Evolutionary conservation across 2,888 invertebrate genomes (phyloP).

Genomic region (Ecdyonurus torrentis): DNA sequence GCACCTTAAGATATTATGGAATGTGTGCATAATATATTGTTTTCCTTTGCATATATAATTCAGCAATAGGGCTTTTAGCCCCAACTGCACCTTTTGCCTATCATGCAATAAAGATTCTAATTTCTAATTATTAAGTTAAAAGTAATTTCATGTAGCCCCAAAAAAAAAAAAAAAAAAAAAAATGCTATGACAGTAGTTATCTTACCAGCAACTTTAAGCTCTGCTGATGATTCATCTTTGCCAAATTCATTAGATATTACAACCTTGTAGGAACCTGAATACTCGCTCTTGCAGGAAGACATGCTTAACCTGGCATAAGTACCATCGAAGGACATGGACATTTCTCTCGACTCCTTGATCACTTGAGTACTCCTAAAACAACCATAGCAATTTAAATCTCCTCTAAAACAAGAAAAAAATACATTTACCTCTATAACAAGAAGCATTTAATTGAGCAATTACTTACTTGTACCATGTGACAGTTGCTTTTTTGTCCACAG

Average conservation of each 20-base stretch:
- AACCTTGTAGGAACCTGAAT: conserved; percentile 66
- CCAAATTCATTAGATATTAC: conserved; percentile 84
- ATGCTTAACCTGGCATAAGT: conserved; percentile 63
- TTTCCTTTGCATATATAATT: too few species aligned
- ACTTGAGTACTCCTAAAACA: conserved; percentile 34
- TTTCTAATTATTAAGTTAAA: too few species aligned
- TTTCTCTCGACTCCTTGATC: conserved; percentile 58
- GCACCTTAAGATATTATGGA: too few species aligned
- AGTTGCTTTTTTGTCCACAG: conserved; percentile 59
- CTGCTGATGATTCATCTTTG: conserved; percentile 71
- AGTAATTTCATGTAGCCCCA: too few species aligned
- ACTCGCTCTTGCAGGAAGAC: conserved; percentile 51
- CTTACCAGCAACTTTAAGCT: conserved; percentile 54
- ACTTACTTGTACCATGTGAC: conserved; percentile 73
- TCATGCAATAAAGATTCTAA: too few species aligned
- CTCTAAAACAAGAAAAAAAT: not conserved
- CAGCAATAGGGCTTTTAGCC: too few species aligned
- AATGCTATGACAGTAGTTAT: too few species aligned
- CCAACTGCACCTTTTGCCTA: too few species aligned
- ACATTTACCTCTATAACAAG: too few species aligned
- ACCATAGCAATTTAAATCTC: not conserved
- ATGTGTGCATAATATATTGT: too few species aligned
- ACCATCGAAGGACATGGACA: conserved; percentile 69
- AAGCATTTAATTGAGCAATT: too few species aligned
- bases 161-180: too few species aligned